phyloP scores from a whole-genome alignment of 2,888 invertebrate genomes.

The Molanna angustata region DNA sequence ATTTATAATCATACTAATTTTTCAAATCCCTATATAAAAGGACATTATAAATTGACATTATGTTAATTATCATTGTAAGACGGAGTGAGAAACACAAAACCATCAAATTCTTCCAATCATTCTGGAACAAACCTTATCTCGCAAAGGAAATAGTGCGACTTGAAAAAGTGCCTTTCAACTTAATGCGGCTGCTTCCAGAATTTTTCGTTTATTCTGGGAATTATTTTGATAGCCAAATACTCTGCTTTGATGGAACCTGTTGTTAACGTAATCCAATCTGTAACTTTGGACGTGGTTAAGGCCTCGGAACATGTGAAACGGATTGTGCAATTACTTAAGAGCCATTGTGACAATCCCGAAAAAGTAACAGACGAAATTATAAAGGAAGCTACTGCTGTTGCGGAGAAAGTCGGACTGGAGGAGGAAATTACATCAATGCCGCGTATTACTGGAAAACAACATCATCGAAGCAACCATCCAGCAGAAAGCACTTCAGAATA shows the following conservation, averaged over 20 bases:
- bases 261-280: conserved; percentile 35
- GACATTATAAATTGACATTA: too few relatives aligned
- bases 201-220: neutral
- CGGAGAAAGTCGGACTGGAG: neutral
- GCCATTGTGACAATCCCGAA: neutral
- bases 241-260: neutral
- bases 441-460: neutral
- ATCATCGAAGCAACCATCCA: too few relatives aligned
- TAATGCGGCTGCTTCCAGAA: neutral
- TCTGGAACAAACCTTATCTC: neutral
- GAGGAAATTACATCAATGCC: neutral
- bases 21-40: too few relatives aligned
- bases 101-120: neutral
- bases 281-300: conserved; percentile 33
- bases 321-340: conserved; percentile 1
- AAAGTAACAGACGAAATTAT: neutral
- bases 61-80: too few relatives aligned
- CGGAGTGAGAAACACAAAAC: neutral
- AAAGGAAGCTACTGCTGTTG: neutral
- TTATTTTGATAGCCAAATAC: neutral
- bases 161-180: neutral
- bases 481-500: neutral
- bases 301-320: conserved; percentile 28
- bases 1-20: too few relatives aligned
- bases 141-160: neutral